Percentiles rank a stretch among this genome's conserved stretches.
phyloP scores from a whole-genome alignment of 2,113 vertebrate genomes.

The Solenodon paradoxus region DNA sequence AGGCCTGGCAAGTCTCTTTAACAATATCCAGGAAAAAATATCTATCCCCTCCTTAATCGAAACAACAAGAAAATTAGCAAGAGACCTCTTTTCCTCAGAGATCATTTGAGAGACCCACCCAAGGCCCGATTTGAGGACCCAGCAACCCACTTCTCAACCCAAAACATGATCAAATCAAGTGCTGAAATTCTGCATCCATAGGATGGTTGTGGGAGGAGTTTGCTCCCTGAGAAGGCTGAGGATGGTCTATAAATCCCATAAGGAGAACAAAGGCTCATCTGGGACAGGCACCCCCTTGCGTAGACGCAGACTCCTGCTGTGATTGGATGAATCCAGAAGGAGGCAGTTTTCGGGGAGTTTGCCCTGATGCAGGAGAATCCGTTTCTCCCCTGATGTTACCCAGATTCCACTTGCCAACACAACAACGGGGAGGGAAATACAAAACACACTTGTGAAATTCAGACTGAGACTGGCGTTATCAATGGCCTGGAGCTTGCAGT shows the following conservation, averaged over 20 bases:
- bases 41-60: constrained; percentile 82
- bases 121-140: background rate
- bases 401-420: constrained; percentile 70
- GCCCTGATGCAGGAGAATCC: constrained; percentile 63
- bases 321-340: constrained; percentile 79
- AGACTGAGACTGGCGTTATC: constrained; percentile 84
- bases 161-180: constrained; percentile 51
- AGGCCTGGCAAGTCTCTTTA: constrained; percentile 85
- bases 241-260: constrained; percentile 66
- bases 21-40: constrained; percentile 84
- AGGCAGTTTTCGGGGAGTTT: constrained; percentile 67
- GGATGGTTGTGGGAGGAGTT: background rate
- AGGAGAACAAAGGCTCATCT: constrained; percentile 69
- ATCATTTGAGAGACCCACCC: constrained; percentile 46
- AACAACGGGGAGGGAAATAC: constrained; percentile 75
- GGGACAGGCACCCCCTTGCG: constrained; percentile 49
- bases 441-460: constrained; percentile 84
- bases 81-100: constrained; percentile 77
- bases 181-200: background rate
- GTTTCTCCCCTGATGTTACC: constrained; percentile 61
- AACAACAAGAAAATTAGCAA: constrained; percentile 84
- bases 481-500: constrained; percentile 85
- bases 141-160: background rate
- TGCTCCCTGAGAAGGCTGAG: constrained; percentile 47
- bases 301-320: constrained; percentile 63